Percentiles rank a stretch among this genome's conserved stretches.
Evolutionary conservation across 37 sponge, comb jelly and placozoan genomes (phyloP).

Genomic region (Chondrosia reniformis): DNA sequence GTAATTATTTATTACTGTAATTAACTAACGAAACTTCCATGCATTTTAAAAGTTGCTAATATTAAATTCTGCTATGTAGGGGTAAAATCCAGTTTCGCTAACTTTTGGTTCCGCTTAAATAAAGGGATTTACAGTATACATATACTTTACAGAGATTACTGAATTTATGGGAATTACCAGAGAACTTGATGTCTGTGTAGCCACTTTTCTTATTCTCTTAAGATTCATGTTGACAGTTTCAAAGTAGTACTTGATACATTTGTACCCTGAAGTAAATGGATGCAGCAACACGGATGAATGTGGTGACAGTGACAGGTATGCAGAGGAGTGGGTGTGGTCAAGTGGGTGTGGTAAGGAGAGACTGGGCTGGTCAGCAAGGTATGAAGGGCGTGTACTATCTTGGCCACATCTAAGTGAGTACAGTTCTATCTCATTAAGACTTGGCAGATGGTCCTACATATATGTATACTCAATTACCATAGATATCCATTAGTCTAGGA

Average conservation of each 20-base stretch:
- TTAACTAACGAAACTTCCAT: too few relatives aligned
- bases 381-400: not conserved
- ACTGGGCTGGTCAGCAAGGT: too few relatives aligned
- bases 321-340: not conserved
- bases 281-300: not conserved
- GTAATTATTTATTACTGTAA: too few relatives aligned
- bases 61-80: too few relatives aligned
- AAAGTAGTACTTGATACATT: conserved; percentile 73
- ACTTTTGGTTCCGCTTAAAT: too few relatives aligned
- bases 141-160: too few relatives aligned
- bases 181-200: conserved; percentile 7
- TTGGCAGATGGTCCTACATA: not conserved
- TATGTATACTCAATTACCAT: not conserved
- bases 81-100: too few relatives aligned
- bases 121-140: too few relatives aligned
- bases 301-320: not conserved
- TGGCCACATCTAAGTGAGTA: not conserved
- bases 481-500: conserved; percentile 33
- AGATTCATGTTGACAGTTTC: conserved; percentile 66
- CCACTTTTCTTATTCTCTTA: conserved; percentile 54
- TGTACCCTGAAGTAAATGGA: conserved; percentile 48
- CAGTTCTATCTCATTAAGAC: not conserved
- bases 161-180: not conserved
- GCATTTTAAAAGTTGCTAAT: too few relatives aligned
- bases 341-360: not conserved